Base-by-base conservation (phyloP, 2,888 invertebrate genomes). In the Syritta pipiens region DNA sequence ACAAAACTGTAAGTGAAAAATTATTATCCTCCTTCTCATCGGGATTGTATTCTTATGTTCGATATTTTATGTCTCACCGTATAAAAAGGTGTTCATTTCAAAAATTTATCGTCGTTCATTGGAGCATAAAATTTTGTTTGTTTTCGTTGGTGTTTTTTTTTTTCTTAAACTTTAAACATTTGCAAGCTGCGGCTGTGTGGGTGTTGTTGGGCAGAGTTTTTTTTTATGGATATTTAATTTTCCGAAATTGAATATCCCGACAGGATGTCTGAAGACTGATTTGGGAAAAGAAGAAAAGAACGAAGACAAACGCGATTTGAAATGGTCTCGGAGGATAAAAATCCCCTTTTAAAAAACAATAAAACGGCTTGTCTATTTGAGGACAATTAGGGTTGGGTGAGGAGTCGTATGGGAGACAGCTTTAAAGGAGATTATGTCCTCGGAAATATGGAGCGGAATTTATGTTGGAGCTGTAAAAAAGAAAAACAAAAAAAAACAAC, bases 1-100 rank as follows among this genome's bases (percentile, higher is more conserved):
- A 51, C 24, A 62, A 57, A 57, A 69, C 20, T 35, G 77, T 77
- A 72, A 77, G 77, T 77, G 19, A 24, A 48, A 19, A 30, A 7
- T 55, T 46, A 7, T 37, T 46, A 2, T 42, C 10, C 17, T 40
- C 32, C 22, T 19, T 40, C 17, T 6, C 14, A 19, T 51, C 26
- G 4, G 65, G 26, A 46, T 67, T 67, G 26, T 24, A 32, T 51
- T 12, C 20, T 35, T 32, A 30, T 32, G 20, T 55, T 53, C 40
- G 42, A 60, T 69, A 49, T 51, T 69, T 69, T 51, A 60, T 48
- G 26, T 4, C 19, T 19, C 51, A 1, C 17, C 37, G 6, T 14
- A 40, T 48, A 57, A 69, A 69, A 69, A 69, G 35, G 44, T 68
- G 51, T 51, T 60, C 51, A 51, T 35, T 60, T 35, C 6, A 26